Evolutionary conservation across 64 coral and sea anemone genomes (phyloP), one percentile per base, ranked within the genome.

Genomic region (Actinia tenebrosa): DNA sequence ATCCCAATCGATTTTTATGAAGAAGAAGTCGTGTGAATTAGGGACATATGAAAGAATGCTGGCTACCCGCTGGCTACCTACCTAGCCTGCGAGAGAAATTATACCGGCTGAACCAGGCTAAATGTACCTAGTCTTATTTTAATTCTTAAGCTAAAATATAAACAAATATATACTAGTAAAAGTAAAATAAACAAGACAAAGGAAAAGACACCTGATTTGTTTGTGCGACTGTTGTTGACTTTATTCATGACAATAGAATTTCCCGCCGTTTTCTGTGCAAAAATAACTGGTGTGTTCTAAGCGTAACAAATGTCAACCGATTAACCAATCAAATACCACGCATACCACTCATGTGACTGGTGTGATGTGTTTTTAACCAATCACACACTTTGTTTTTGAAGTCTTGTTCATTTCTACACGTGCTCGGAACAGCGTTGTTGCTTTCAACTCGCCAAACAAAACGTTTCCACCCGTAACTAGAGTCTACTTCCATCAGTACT

Each of bases 341-440:
- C 78, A 45, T 64, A 84, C 84, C 46, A 92, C 84, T 92, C 87
- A 92, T 84, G 54, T 20, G 62, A 69, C 54, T 92, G 86, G 83
- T 92, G 82, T 72, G 91, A 92, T 55, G 60, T 71, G 60, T 3
- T 26, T 4, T 88, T 18, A 75, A 53, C 94, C 94, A 96, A 96
- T 93, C 94, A 93, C 17, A 88, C 26, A 0, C 72, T 68, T 96
- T 93, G 82, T 88, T 88, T 87, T 93, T 81, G 20, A 78, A 58
- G 60, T 79, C 71, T 53, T 85, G 85, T 83, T 44, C 80, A 64
- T 52, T 78, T 81, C 79, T n/a, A 87, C 94, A 96, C 91, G 94
- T 96, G 94, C 94, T 96, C 84, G 84, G 75, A 89, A 84, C 83
- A 89, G 91, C 90, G 90, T 93, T 90, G 91, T 85, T 80, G 54